Conservation (phyloP, 2,797 vertebrate genomes). For the Adelosebastes latens region DNA sequence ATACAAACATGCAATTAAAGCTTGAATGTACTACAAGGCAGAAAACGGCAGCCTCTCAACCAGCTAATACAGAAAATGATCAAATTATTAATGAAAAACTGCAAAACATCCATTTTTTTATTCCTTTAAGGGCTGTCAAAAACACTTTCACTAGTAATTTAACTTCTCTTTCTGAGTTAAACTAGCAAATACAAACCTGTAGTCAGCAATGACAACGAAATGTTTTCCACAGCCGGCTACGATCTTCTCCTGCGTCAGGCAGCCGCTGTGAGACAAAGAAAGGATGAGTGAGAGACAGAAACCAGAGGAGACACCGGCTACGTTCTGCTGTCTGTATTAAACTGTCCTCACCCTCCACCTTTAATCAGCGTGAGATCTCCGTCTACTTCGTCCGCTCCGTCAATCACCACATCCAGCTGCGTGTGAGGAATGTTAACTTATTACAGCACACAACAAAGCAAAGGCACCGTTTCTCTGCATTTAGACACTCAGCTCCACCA, state of each 20-base stretch:
- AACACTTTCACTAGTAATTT: neutral
- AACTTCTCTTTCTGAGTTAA: neutral
- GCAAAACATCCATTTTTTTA: neutral
- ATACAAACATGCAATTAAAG: neutral
- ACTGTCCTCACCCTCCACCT: constrained; percentile 93
- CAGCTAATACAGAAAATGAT: neutral
- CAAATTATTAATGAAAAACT: neutral
- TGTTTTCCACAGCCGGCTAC: constrained; percentile 93
- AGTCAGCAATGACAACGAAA: constrained; percentile 96
- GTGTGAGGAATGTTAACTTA: neutral
- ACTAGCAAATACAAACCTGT: constrained; percentile 83
- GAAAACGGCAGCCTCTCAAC: neutral
- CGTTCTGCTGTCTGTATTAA: rapidly evolving
- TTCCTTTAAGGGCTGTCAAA: neutral
- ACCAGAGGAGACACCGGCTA: rapidly evolving
- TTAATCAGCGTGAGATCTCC: constrained; percentile 93
- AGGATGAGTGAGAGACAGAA: neutral
- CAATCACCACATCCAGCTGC: constrained; percentile 96
- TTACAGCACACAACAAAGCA: neutral
- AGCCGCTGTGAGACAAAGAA: constrained; percentile 84
- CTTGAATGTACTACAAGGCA: neutral
- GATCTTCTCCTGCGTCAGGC: constrained; percentile 97
- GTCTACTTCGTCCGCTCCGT: constrained; percentile 98
- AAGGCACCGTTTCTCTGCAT: neutral
- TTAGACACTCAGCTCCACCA: neutral